Percentiles rank a stretch among this genome's conserved stretches.
phyloP scores from a whole-genome alignment of 2,888 invertebrate species.

The Chloromyia formosa region DNA sequence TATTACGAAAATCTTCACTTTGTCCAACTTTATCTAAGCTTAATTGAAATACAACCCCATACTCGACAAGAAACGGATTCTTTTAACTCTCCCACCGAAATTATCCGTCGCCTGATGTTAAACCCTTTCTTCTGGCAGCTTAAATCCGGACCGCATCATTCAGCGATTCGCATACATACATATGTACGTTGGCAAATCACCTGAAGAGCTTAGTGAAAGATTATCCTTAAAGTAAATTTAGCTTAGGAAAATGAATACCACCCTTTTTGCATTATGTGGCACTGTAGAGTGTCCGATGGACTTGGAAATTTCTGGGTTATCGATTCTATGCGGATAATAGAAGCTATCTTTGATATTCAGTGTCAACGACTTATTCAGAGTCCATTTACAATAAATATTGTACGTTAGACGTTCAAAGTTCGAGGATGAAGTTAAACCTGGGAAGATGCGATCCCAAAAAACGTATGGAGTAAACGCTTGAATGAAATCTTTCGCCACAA shows the following conservation, averaged over 20 bases:
- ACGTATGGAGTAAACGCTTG: too few species aligned
- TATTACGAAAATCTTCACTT: background rate
- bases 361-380: too few species aligned
- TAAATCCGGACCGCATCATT: constrained; percentile 44
- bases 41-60: constrained; percentile 13
- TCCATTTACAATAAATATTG: too few species aligned
- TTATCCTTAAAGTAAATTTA: constrained; percentile 55
- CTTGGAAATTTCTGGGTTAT: too few species aligned
- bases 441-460: too few species aligned
- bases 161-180: constrained; percentile 47
- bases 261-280: constrained; percentile 44
- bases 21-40: background rate
- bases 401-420: too few species aligned
- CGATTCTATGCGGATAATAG: too few species aligned
- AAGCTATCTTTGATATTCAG: too few species aligned
- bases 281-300: too few species aligned
- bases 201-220: constrained; percentile 53
- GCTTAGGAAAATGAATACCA: constrained; percentile 55
- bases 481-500: too few species aligned
- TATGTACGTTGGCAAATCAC: constrained; percentile 46
- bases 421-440: too few species aligned
- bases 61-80: background rate
- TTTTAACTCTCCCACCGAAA: constrained; percentile 3
- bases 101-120: background rate
- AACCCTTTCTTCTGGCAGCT: constrained; percentile 21